Base-by-base conservation (phyloP, 1,140 invertebrate species). In the Drosophila arizonae region DNA sequence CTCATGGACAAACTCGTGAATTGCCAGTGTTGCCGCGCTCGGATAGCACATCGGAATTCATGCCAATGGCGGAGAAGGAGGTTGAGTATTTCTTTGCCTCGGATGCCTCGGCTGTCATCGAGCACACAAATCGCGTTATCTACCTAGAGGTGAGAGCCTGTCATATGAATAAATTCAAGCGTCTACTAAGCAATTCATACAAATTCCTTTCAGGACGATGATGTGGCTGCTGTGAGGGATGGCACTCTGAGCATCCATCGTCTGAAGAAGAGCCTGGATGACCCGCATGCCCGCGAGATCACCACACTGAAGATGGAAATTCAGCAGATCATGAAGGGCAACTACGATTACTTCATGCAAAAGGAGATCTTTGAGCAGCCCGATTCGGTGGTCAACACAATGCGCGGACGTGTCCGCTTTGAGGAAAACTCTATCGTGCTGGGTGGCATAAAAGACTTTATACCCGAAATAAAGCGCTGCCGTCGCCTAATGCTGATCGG, bases 341-440 rank as follows among this genome's bases (percentile, higher is more conserved):
- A 98, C 90, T 99, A 97, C 93, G 96, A 97, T 76, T 98, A 97
- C 65, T 99, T 99, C 92, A 99, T 99, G 99, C 98, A 99, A 92
- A 99, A 99, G 92, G 99, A 99, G 94, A 99, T 99, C 90, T 99
- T 99, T 93, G 99, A 99, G 91, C 99, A 99, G 91, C 98, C 98
- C 0, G 99, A 99, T 90, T 99, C 98, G 15, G 98, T 99, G n/a
- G 95, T 99, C 1, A 99, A 99, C 91, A 99, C 99, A 0, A 99
- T 99, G 99, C 95, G 99, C 92, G 99, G 99, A 24, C 95, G 99
- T 94, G 99, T 86, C 94, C 99, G 24, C 97, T 98, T 92, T 54
- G 97, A 99, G 90, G 97, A 77, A 24, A 79, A 94, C 58, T 92
- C 93, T 28, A 94, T 95, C 11, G 94, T 93, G 10, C 90, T 95